Evolutionary conservation across 2,888 invertebrate species (phyloP), one percentile per base, ranked within the genome.

Genomic region (Oscheius sp.): DNA sequence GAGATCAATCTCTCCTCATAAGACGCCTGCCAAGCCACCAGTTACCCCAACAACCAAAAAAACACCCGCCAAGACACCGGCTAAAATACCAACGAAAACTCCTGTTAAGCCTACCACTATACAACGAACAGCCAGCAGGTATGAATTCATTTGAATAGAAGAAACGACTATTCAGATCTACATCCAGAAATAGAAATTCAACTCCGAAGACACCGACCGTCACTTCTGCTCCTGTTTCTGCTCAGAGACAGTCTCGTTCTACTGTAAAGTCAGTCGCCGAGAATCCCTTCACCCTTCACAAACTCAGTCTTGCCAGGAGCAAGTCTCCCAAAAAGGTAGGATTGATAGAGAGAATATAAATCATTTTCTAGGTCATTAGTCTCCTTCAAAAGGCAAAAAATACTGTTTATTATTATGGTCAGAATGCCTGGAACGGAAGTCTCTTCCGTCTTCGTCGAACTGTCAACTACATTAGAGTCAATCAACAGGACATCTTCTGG

Each of bases 401-500:
- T 8, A 33, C 20, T 33, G 33, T 54, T 22, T 33, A 36, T 2
- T 33, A 1, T 0, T 33, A 14, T 6, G 32, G 20, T 6, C 32
- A 33, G 5, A 54, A 32, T 20, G n/a, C 22, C 3, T 54, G 36
- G 33, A 54, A 54, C 9, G 54, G 54, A 5, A n/a, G 20, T 24
- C 54, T 32, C 20, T 33, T 20, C 2, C 54, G 32, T 9, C 17
- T 54, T 17, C n/a, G 22, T 12, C 12, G 22, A 12, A 33, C 54
- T 20, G 14, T 32, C 54, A 17, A 24, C 6, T 54, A 54, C 9
- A 20, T 54, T 6, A 32, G 33, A 54, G 32, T n/a, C 33, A 54
- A 54, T 24, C 54, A 54, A 36, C n/a, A 17, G 33, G 54, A 54
- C 20, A 54, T 54, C 54, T 54, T 54, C 54, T 54, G 54, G 54